A percentile compares a stretch with the other conserved stretches of the same genome.
Conservation (phyloP, 2,888 invertebrate species). For the Antheraea assamensis region DNA sequence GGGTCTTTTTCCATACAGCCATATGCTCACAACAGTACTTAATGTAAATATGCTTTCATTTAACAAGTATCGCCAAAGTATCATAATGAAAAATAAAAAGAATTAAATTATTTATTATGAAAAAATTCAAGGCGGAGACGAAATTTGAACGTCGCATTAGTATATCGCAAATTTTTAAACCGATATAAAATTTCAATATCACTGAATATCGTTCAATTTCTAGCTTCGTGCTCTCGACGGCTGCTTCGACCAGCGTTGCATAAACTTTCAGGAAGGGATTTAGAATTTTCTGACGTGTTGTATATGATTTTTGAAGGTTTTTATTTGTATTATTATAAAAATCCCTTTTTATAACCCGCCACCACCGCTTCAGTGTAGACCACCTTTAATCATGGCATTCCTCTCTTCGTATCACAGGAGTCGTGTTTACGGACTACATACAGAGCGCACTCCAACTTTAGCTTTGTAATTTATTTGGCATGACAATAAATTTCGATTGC, state of each 20-base stretch:
- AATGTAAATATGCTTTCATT: not conserved
- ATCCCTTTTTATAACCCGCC: not conserved
- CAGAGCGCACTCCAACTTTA: too few species aligned
- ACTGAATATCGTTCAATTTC: conserved; percentile 23
- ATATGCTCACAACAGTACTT: not conserved
- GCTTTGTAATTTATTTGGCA: too few species aligned
- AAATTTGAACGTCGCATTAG: conserved; percentile 24
- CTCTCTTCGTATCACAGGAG: too few species aligned
- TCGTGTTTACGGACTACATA: too few species aligned
- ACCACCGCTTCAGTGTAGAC: too few species aligned
- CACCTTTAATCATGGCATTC: too few species aligned
- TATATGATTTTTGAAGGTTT: not conserved
- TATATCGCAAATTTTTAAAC: conserved; percentile 17
- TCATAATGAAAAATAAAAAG: not conserved
- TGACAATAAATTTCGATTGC: too few species aligned
- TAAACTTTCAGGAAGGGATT: conserved; percentile 4
- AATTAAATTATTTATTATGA: not conserved
- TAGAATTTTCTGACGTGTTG: not conserved
- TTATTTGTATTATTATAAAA: not conserved
- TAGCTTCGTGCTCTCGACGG: conserved; percentile 18
- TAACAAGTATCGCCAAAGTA: not conserved
- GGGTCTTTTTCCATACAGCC: not conserved
- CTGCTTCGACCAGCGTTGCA: conserved; percentile 16
- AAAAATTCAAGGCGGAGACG: not conserved
- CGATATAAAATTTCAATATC: conserved; percentile 21